Conservation (phyloP, 2,113 vertebrate species). For the Gymnogyps californianus region DNA sequence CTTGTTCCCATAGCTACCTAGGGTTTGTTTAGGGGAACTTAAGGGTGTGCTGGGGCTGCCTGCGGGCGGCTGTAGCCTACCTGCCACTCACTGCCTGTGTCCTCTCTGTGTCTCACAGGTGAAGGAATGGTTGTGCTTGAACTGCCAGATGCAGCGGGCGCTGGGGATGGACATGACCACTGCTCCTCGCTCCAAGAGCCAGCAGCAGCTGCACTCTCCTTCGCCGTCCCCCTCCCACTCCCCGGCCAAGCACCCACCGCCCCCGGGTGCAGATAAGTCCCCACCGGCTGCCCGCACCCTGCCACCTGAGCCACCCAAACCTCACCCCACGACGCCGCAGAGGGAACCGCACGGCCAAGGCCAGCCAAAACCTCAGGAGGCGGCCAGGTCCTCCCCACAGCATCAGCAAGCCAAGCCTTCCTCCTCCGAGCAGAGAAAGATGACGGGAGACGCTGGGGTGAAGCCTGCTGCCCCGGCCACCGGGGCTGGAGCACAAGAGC, state of each 20-base stretch:
- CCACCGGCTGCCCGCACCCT: background rate
- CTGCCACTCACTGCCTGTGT: background rate
- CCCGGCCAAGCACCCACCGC: slow-evolving; percentile 70
- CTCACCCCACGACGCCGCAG: slow-evolving; percentile 69
- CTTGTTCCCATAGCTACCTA: background rate
- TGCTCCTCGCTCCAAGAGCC: slow-evolving; percentile 94
- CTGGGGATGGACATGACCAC: slow-evolving; percentile 99
- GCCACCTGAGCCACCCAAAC: slow-evolving; percentile 59
- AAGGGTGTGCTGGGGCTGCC: background rate
- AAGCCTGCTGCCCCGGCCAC: slow-evolving; percentile 73
- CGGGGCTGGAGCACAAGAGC: slow-evolving; percentile 80
- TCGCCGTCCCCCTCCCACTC: slow-evolving; percentile 78
- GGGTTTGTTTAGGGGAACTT: background rate
- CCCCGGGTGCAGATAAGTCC: background rate
- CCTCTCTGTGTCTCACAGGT: slow-evolving; percentile 77
- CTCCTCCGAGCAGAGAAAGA: slow-evolving; percentile 83
- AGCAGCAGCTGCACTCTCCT: slow-evolving; percentile 93
- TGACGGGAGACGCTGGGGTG: slow-evolving; percentile 76
- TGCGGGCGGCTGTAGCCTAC: too few species aligned
- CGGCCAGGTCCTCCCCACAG: slow-evolving; percentile 78
- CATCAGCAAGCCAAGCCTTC: slow-evolving; percentile 76
- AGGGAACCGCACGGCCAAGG: slow-evolving; percentile 54
- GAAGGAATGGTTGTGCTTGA: slow-evolving; percentile 97
- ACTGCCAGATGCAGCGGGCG: slow-evolving; percentile 99
- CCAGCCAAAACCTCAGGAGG: slow-evolving; percentile 84